A percentile compares a stretch with the other conserved stretches of the same genome.
Evolutionary conservation across 2,888 invertebrate genomes (phyloP).

Genomic region (Sialis fuliginosa): DNA sequence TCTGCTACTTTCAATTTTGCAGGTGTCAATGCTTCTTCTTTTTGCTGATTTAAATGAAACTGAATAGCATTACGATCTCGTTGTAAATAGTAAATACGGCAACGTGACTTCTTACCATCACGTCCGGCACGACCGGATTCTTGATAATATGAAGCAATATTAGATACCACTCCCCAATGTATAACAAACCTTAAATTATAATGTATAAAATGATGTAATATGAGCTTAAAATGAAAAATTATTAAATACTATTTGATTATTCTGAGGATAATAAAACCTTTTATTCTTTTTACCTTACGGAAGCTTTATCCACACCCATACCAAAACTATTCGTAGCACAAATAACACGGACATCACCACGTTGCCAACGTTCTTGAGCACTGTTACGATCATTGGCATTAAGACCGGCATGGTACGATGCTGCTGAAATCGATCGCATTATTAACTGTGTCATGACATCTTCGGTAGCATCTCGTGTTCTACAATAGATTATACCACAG

Average conservation of each 20-base stretch:
- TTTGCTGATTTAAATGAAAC: conserved; percentile 58
- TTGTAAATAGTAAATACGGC: conserved; percentile 80
- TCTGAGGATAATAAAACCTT: background rate
- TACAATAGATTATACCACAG: conserved; percentile 88
- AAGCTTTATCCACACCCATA: conserved; percentile 96
- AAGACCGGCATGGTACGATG: conserved; percentile 82
- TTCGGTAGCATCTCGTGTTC: conserved; percentile 83
- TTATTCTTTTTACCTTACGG: conserved; percentile 45
- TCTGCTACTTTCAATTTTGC: conserved; percentile 38
- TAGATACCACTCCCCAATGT: conserved; percentile 93
- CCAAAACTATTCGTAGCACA: conserved; percentile 97
- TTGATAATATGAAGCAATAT: conserved; percentile 90
- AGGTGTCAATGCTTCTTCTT: conserved; percentile 34
- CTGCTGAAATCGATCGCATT: conserved; percentile 52
- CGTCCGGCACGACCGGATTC: conserved; percentile 94
- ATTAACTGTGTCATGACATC: conserved; percentile 60
- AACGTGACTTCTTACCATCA: conserved; percentile 76
- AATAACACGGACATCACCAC: conserved; percentile 74
- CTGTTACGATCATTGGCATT: conserved; percentile 52
- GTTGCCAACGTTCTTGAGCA: conserved; percentile 86
- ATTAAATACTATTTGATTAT: background rate
- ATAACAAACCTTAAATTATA: conserved; percentile 58
- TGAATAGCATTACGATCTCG: conserved; percentile 66
- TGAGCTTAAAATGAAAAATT: background rate
- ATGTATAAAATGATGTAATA: background rate